Base-by-base conservation (phyloP, 2,888 invertebrate genomes). In the Nomada lathburiana region DNA sequence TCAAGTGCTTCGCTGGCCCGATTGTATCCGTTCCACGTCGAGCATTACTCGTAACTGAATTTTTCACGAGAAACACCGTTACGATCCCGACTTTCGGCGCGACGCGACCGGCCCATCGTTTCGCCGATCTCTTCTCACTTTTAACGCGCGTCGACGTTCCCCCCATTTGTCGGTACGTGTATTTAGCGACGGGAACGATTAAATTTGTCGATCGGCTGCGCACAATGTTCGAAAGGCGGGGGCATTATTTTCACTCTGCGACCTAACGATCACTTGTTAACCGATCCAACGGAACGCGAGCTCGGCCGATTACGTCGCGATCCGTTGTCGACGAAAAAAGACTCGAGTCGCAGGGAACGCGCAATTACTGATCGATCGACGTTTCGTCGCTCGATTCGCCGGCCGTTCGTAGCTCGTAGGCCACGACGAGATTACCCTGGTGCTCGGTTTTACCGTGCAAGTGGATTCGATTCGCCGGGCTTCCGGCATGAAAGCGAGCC, bases 401-500 rank as follows among this genome's bases (percentile, higher is more conserved):
- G 69, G n/a, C 26, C 16, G 10, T 55, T 50, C 73, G 67, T 52
- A 29, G 70, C 63, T 63, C 13, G 70, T 57, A 57, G 62, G 16
- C 62, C 60, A 60, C 50, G 47, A 44, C 82, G 81, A 87, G 88
- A 87, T 87, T 84, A 84, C 50, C 81, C 67, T 65, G 79, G 74
- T 74, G 80, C 80, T 74, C 78, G 82, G 83, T 85, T 87, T 85
- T 68, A 50, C 65, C 79, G 72, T 71, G 77, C 77, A 88, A 87
- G 85, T 75, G 85, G 83, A 86, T 85, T 88, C 88, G 88, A 86
- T 88, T 88, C 80, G 82, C 42, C 57, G 70, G 52, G 79, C 75
- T 85, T 82, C 86, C 84, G 84, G 78, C 84, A 80, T 87, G 89
- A 88, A 90, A 86, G 86, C 88, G 84, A 89, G 89, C 90, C 88